Evolutionary conservation across 2,113 vertebrate genomes (phyloP), one percentile per base, ranked within the genome.

Genomic region (Heterochromis multidens): DNA sequence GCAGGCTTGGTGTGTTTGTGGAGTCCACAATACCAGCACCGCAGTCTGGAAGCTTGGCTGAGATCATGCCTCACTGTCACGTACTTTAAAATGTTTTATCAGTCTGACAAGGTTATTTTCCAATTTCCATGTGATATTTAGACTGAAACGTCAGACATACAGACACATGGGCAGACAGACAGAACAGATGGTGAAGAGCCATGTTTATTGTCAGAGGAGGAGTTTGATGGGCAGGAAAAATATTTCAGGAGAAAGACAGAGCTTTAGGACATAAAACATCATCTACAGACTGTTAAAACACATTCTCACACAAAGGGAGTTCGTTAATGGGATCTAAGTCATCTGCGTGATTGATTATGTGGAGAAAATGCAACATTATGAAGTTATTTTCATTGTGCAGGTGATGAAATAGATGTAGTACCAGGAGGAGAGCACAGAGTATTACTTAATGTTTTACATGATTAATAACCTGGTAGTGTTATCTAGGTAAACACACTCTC

Each of bases 191-290:
- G 87, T 21, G 23, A 54, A 56, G 70, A 82, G 84, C 62, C 78
- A 46, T 81, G 82, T 87, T 86, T 78, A 86, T 90, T 77, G 81
- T 88, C 43, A 25, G 77, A 37, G 67, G 4, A 77, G 77, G 79
- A 79, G 77, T 87, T 79, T 60, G 83, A 84, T 65, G 78, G 6
- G 0, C 72, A 35, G 70, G 58, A 40, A 43, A 80, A 70, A 17
- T 13, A 76, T 88, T 86, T 87, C 80, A 61, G 56, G 79, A 85
- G 89, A 58, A 88, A 87, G 27, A 63, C 6, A 5, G 46, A 81
- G 78, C 82, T 87, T 79, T 3, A 85, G 86, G 82, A 91, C 78
- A 88, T 76, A 84, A 88, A 94, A 81, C 85, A 77, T 82, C 70
- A 61, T 79, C 74, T 54, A 10, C 79, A 84, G 83, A 81, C 59